Conservation (phyloP, 2,797 vertebrate species). For the Sebastes taczanowskii region DNA sequence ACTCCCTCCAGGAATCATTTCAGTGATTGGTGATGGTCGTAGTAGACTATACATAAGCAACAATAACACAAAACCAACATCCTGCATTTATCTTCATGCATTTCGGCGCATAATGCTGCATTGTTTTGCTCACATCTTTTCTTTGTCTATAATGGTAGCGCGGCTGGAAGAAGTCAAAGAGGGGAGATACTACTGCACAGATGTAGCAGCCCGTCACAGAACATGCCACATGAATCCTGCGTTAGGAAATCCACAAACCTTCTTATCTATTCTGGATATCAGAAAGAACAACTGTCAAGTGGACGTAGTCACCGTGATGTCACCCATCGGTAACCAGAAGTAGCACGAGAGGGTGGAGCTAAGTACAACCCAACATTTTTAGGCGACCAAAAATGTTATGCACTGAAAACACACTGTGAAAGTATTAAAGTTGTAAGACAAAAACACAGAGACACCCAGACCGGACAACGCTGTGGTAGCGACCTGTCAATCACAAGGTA, state of each 20-base stretch:
- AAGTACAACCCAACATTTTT: too few relatives aligned
- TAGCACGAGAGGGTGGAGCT: too few relatives aligned
- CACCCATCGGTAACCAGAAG: too few relatives aligned
- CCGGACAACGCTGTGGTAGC: too few relatives aligned
- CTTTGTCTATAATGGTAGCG: neutral
- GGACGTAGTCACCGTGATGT: too few relatives aligned
- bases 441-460: too few relatives aligned
- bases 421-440: too few relatives aligned
- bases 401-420: too few relatives aligned
- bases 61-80: constrained; percentile 4
- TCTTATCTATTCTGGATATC: neutral
- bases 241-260: neutral
- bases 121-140: neutral
- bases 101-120: neutral
- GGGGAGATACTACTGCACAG: neutral
- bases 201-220: neutral
- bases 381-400: too few relatives aligned
- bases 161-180: neutral
- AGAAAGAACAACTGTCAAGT: neutral
- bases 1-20: constrained; percentile 44
- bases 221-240: neutral
- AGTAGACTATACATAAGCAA: constrained; percentile 1
- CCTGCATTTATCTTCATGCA: constrained; percentile 2
- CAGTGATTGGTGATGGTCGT: constrained; percentile 21
- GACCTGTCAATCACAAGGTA: too few relatives aligned